These are phyloP conservation scores for Phenganax marumi DNA, from an alignment of 92 coral and sea anemone species.

Conservation along the genomic window DNA sequence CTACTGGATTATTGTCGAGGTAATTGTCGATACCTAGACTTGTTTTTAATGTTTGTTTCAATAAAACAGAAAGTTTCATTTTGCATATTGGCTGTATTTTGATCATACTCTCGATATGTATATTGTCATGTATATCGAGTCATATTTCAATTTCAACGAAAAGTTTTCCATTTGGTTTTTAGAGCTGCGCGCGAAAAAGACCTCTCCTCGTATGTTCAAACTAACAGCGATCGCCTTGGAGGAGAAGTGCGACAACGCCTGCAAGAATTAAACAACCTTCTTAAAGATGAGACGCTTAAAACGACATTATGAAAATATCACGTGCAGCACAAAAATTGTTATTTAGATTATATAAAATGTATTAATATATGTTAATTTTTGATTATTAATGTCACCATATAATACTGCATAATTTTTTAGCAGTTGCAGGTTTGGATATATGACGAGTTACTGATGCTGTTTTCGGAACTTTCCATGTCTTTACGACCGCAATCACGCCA, in stretches of 20 bases:
- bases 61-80: background rate
- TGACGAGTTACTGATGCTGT: too few relatives aligned
- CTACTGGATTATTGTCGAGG: slow-evolving; percentile 24
- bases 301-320: background rate
- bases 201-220: slow-evolving; percentile 68
- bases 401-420: too few relatives aligned
- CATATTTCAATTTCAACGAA: too few relatives aligned
- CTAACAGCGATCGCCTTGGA: slow-evolving; percentile 86
- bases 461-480: too few relatives aligned
- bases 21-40: background rate
- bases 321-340: too few relatives aligned
- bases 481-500: too few relatives aligned
- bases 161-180: background rate
- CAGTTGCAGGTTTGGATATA: too few relatives aligned
- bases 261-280: slow-evolving; percentile 33
- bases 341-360: too few relatives aligned
- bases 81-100: background rate
- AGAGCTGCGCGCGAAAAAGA: slow-evolving; percentile 88
- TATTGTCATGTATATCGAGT: too few relatives aligned
- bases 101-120: background rate
- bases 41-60: background rate
- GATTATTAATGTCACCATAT: too few relatives aligned
- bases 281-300: slow-evolving; percentile 26
- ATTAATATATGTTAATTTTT: too few relatives aligned
- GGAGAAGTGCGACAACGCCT: slow-evolving; percentile 69